Base-by-base conservation (phyloP, 2,888 invertebrate genomes). In the Gasteruption jaculator region DNA sequence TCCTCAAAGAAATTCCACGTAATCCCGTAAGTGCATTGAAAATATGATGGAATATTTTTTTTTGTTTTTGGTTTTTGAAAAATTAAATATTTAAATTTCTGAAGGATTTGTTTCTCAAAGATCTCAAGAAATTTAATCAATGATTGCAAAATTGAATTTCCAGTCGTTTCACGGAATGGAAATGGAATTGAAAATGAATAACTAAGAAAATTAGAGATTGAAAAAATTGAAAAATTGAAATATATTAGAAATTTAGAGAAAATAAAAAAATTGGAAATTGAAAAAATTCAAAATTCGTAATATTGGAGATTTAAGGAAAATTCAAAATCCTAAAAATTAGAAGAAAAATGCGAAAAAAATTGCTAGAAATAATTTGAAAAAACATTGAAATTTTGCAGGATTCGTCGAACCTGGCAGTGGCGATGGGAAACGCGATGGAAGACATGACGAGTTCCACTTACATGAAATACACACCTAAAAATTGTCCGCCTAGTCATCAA, bases 381-480 rank as follows among this genome's bases (percentile, higher is more conserved):
- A 22, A 8, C 7, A 15, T 34, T 21, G 11, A 19, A 29, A 11
- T 24, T n/a, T 56, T 57, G 11, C 63, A 86, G 85, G 77, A 76
- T 38, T 76, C 81, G 10, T 83, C 85, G 34, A 83, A 81, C 57
- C 76, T 93, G 49, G 83, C 87, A 1, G 87, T 91, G 65, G 91
- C 92, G 36, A 88, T 94, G 80, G 87, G 86, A 29, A 89, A 89
- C 62, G 86, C 90, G 18, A 93, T 94, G 91, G 91, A 92, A 63
- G 91, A 92, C 71, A 89, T 95, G 83, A 90, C 91, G 5, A 85
- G 85, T 61, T 85, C 86, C 52, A 91, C 93, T 4, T 85, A 86
- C 64, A 78, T 86, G 47, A 88, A 88, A 62, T 85, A 84, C 60
- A 83, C 84, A 62, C 83, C 83, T 57, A 83, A 84, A 74, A 76